A percentile compares a stretch with the other conserved stretches of the same genome.
Evolutionary conservation across 2,888 invertebrate genomes (phyloP).

Genomic region (Chrysopilus asiliformis): DNA sequence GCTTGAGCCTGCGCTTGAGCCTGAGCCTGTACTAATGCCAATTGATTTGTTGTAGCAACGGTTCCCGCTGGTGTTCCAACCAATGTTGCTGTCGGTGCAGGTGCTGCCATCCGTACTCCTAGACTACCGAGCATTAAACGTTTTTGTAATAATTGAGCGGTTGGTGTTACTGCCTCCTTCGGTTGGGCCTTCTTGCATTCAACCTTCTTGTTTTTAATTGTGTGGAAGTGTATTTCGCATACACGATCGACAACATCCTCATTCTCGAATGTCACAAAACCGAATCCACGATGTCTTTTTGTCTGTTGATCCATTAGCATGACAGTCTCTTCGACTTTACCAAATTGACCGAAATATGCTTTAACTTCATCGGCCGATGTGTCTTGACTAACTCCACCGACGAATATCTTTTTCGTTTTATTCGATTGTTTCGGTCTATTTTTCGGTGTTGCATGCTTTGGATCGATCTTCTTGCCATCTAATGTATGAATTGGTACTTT

Average conservation of each 20-base stretch:
- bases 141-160: constrained; percentile 52
- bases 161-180: constrained; percentile 70
- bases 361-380: constrained; percentile 84
- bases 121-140: constrained; percentile 57
- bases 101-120: constrained; percentile 51
- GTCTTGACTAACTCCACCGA: constrained; percentile 84
- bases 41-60: constrained; percentile 43
- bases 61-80: constrained; percentile 36
- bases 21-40: constrained; percentile 42
- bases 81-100: constrained; percentile 34
- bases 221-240: constrained; percentile 88
- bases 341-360: constrained; percentile 80
- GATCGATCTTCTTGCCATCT: constrained; percentile 88
- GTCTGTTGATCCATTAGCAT: constrained; percentile 93
- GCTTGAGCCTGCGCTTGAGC: constrained; percentile 36
- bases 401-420: constrained; percentile 85
- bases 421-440: constrained; percentile 74
- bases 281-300: constrained; percentile 80
- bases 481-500: constrained; percentile 82
- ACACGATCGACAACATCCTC: constrained; percentile 85
- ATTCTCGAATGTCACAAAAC: constrained; percentile 83
- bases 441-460: constrained; percentile 86
- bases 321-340: constrained; percentile 80
- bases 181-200: constrained; percentile 89
- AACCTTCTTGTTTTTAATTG: constrained; percentile 80